Evolutionary conservation across 2,113 vertebrate genomes (phyloP).

Genomic region (Cyanoramphus novaezelandiae): DNA sequence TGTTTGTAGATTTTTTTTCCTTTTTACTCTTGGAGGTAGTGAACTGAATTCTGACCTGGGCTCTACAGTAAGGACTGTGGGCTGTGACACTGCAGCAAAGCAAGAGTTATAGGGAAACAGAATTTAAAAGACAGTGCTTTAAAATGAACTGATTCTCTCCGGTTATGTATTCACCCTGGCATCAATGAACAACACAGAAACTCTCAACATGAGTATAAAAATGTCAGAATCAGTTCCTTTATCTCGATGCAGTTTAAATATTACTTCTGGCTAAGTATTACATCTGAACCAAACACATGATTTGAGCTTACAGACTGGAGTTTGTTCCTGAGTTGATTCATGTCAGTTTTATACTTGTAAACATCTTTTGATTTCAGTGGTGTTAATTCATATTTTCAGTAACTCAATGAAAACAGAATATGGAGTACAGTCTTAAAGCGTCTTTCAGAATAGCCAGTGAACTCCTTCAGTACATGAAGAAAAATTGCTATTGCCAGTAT

Average conservation of each 20-base stretch:
- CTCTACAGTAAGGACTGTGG: not conserved
- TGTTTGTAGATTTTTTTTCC: not conserved
- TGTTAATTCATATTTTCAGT: slow-evolving; percentile 16
- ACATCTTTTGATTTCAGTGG: slow-evolving; percentile 31
- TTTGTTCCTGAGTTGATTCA: slow-evolving; percentile 32
- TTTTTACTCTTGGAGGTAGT: not conserved
- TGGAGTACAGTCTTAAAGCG: not conserved
- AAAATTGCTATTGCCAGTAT: not conserved
- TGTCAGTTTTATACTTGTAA: slow-evolving; percentile 20
- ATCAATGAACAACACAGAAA: slow-evolving; percentile 30
- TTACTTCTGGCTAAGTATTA: slow-evolving; percentile 57
- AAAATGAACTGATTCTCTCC: not conserved
- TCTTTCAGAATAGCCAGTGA: not conserved
- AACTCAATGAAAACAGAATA: not conserved
- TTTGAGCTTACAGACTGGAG: slow-evolving; percentile 20
- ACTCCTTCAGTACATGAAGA: not conserved
- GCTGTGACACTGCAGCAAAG: not conserved
- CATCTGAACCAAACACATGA: slow-evolving; percentile 22
- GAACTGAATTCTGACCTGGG: not conserved
- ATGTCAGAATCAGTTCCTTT: slow-evolving; percentile 39
- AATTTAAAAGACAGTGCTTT: not conserved
- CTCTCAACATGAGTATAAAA: not conserved
- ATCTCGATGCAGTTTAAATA: slow-evolving; percentile 45
- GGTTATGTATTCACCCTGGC: slow-evolving; percentile 7
- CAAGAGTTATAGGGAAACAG: not conserved